Evolutionary conservation across 2,888 invertebrate genomes (phyloP).

Genomic region (Eugnorisma glareosa): DNA sequence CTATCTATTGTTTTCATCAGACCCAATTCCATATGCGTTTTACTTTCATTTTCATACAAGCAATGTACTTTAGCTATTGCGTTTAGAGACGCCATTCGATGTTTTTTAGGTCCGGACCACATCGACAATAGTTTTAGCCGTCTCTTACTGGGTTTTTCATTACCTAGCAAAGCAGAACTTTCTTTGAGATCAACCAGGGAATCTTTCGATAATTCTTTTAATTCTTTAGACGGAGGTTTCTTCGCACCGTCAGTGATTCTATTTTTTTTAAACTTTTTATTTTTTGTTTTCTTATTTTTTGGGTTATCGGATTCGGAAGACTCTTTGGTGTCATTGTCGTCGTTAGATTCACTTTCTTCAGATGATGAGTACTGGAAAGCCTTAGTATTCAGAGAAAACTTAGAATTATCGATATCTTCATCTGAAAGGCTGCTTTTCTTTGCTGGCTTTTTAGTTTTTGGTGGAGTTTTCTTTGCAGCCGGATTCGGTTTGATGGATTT

Average conservation of each 20-base stretch:
- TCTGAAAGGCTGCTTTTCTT: slow-evolving; percentile 82
- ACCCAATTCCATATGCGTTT: slow-evolving; percentile 92
- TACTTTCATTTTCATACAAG: slow-evolving; percentile 96
- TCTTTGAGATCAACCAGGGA: slow-evolving; percentile 86
- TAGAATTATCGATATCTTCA: slow-evolving; percentile 85
- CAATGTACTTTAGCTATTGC: slow-evolving; percentile 97
- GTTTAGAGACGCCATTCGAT: slow-evolving; percentile 96
- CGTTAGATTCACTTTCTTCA: slow-evolving; percentile 88
- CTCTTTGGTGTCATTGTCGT: slow-evolving; percentile 85
- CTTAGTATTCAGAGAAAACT: slow-evolving; percentile 84
- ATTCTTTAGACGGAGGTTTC: slow-evolving; percentile 84
- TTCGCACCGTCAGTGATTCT: slow-evolving; percentile 83
- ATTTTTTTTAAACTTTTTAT: slow-evolving; percentile 82
- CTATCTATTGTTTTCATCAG: slow-evolving; percentile 87
- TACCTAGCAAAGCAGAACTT: slow-evolving; percentile 78
- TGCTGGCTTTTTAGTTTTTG: slow-evolving; percentile 78
- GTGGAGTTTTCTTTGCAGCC: slow-evolving; percentile 73
- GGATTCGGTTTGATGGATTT: slow-evolving; percentile 68
- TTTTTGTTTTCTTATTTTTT: slow-evolving; percentile 83
- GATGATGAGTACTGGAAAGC: slow-evolving; percentile 83
- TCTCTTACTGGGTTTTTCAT: slow-evolving; percentile 86
- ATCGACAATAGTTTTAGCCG: slow-evolving; percentile 92
- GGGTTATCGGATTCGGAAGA: slow-evolving; percentile 84
- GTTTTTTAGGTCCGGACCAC: slow-evolving; percentile 95
- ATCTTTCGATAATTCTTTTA: slow-evolving; percentile 87